Evolutionary conservation across 2,888 invertebrate species (phyloP).

Genomic region (Tipula confusa): DNA sequence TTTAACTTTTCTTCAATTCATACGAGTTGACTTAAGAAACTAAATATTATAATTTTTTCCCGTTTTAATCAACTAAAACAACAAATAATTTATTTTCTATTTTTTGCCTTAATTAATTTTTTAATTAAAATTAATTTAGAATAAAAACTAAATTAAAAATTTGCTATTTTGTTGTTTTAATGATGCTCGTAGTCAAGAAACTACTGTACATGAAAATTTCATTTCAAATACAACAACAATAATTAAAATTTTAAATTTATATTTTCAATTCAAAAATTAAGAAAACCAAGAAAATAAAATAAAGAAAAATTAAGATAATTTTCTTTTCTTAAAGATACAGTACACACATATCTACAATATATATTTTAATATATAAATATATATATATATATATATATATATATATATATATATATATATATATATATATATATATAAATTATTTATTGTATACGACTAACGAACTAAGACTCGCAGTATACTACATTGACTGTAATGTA

Average conservation of each 20-base stretch:
- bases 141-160: background rate
- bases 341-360: background rate
- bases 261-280: background rate
- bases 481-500: background rate
- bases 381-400: too few species aligned
- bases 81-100: background rate
- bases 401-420: too few species aligned
- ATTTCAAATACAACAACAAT: background rate
- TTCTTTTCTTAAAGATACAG: background rate
- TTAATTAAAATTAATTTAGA: constrained; percentile 10
- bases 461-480: constrained; percentile 16
- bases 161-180: constrained; percentile 31
- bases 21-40: background rate
- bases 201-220: constrained; percentile 14
- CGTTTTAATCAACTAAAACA: constrained; percentile 20
- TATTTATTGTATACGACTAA: background rate
- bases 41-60: background rate
- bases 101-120: constrained; percentile 26
- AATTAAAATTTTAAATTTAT: background rate
- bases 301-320: background rate
- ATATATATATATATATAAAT: too few species aligned
- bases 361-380: too few species aligned
- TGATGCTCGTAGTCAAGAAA: constrained; percentile 28
- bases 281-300: background rate
- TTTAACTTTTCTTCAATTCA: background rate